Base-by-base conservation (phyloP, 2,113 vertebrate genomes). In the Nesogale talazaci region DNA sequence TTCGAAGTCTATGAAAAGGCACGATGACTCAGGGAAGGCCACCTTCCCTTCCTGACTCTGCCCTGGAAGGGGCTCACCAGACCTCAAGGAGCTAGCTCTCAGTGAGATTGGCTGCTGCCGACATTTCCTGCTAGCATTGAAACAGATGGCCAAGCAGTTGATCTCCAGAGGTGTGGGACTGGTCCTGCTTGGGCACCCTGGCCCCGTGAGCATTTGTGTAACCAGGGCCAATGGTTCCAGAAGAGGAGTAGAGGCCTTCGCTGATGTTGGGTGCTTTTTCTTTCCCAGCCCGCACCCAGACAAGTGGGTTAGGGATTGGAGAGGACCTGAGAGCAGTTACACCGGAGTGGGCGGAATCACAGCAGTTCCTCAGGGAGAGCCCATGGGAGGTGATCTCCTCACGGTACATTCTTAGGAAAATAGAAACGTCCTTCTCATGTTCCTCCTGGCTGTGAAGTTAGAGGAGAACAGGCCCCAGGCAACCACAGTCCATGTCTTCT, bases 91-190 rank as follows among this genome's bases (percentile, higher is more conserved):
- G 93, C 70, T 82, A 89, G 83, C 34, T 56, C 77, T 93, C 94
- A 78, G 82, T 93, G 86, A 84, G 92, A 92, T 8, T 92, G 87
- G 75, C 67, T 89, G 87, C 79, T 92, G 89, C 81, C 92, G 74
- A 90, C 93, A 76, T 81, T 63, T 89, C 80, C 78, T 59, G 76
- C 89, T 84, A 84, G 65, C 91, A 79, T 5, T 42, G 86, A 94
- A 94, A 94, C 52, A 79, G 69, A 93, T 74, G 36, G 87, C 91
- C 76, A 94, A 88, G 81, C 81, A 92, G 82, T 83, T 69, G 85
- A 78, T 80, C 72, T 69, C 67, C 12, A 2, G 27, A 89, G 88
- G 88, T 52, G 86, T 89, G 23, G 72, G 78, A 85, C 89, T 15
- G 16, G 90, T 65, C 27, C 86, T 85, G 90, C 86, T 11, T 46